Base-by-base conservation (phyloP, 2,797 vertebrate genomes). In the Bovichtus diacanthus region DNA sequence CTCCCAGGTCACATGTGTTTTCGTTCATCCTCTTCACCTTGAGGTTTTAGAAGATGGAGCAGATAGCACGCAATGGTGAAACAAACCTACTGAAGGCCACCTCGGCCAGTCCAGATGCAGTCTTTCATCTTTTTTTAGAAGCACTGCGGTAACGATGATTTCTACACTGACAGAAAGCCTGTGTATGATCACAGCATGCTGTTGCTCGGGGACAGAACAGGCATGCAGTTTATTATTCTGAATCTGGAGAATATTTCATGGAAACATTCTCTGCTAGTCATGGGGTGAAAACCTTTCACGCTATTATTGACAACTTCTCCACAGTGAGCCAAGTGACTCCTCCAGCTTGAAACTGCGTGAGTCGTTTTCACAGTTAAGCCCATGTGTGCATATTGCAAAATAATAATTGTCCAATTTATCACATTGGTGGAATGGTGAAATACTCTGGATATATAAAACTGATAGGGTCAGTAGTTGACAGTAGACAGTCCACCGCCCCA, bases 1-100 rank as follows among this genome's bases (percentile, higher is more conserved):
- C 88, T 87, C 81, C 77, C 85, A 83, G 93, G 92, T 92, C 92
- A 93, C 93, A 95, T 92, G 82, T 95, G 93, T 87, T 94, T 94
- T 76, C 91, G 86, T 89, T 95, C 89, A 92, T 84, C 85, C 60
- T 83, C 78, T 78, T 82, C 85, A 92, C 93, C 92, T 94, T 82
- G 84, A 93, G 91, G 87, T 94, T 92, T 83, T 53, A 82, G 80
- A 90, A 89, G 91, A 94, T 61, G 59, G 80, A 88, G 88, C 78
- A 76, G 89, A 93, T 89, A 92, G 86, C 93, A 94, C 62, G 87
- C 87, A 80, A 92, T n/a, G 58, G 81, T 75, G 80, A 81, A 76
- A n/a, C 79, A 74, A 79, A 82, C 80, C 78, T 87, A 75, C 88
- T 82, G 63, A 90, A 83, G 88, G 87, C 92, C 86, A 92, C 90